phyloP scores from a whole-genome alignment of 2,113 vertebrate species.

The Sardina pilchardus region DNA sequence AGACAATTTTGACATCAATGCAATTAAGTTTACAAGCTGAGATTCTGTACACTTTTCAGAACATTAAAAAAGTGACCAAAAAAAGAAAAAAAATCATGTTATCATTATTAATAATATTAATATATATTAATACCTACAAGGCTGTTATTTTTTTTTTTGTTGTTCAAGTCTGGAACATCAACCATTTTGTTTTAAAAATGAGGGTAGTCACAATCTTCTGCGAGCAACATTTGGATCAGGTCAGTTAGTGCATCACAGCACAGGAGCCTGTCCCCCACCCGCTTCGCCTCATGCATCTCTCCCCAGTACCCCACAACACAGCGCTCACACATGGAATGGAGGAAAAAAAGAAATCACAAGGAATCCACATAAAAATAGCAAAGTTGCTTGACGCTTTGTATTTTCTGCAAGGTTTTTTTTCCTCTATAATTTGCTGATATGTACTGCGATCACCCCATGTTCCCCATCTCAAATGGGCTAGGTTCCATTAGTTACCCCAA shows the following conservation, averaged over 20 bases:
- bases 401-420: constrained; percentile 42
- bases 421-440: constrained; percentile 53
- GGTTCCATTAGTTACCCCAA: background rate
- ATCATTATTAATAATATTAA: constrained; percentile 72
- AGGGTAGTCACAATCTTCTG: constrained; percentile 60
- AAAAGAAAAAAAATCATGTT: constrained; percentile 52
- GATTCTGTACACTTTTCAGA: constrained; percentile 68
- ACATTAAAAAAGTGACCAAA: constrained; percentile 68
- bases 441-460: constrained; percentile 51
- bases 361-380: constrained; percentile 63
- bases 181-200: constrained; percentile 66
- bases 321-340: constrained; percentile 73
- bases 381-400: constrained; percentile 58
- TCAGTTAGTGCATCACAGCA: constrained; percentile 38
- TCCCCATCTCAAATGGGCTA: constrained; percentile 35
- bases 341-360: constrained; percentile 63
- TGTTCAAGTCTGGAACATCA: constrained; percentile 71
- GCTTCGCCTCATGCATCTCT: constrained; percentile 58
- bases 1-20: constrained; percentile 60
- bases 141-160: constrained; percentile 67
- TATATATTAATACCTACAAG: constrained; percentile 79
- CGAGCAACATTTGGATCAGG: constrained; percentile 49
- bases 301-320: constrained; percentile 45
- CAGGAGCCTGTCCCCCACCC: constrained; percentile 49
- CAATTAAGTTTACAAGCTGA: constrained; percentile 65